phyloP scores from a whole-genome alignment of 2,113 vertebrate species.

The Rhea pennata region DNA sequence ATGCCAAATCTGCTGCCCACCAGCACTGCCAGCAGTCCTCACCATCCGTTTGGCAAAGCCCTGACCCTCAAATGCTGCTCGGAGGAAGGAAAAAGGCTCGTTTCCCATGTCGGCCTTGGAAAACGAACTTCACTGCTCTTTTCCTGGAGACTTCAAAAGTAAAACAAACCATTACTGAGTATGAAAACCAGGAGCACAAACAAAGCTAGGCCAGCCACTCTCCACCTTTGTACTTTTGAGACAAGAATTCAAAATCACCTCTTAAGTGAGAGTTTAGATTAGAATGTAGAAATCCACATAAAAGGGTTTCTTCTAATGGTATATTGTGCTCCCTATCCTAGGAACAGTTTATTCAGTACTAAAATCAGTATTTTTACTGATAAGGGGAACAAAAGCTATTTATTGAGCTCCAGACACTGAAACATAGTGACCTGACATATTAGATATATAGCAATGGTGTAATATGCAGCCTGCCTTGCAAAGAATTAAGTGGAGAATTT shows the following conservation, averaged over 20 bases:
- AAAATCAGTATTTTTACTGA: neutral
- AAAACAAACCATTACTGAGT: neutral
- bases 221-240: neutral
- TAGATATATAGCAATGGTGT: neutral
- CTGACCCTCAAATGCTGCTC: too few species aligned
- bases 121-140: neutral
- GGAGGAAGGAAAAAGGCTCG: neutral
- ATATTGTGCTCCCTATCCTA: neutral
- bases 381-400: neutral
- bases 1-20: too few species aligned
- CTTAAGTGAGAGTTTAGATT: neutral
- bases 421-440: rapidly evolving
- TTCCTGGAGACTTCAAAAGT: neutral
- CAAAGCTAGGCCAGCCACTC: neutral
- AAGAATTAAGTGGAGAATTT: neutral
- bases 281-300: neutral
- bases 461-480: neutral
- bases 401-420: neutral
- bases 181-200: neutral
- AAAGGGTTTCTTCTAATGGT: neutral
- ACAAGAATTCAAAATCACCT: neutral
- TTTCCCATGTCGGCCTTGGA: neutral
- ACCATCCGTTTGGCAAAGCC: too few species aligned
- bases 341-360: neutral
- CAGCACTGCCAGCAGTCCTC: too few species aligned